Conservation (phyloP, 2,888 invertebrate species). For the Exephanes ischioxanthus region DNA sequence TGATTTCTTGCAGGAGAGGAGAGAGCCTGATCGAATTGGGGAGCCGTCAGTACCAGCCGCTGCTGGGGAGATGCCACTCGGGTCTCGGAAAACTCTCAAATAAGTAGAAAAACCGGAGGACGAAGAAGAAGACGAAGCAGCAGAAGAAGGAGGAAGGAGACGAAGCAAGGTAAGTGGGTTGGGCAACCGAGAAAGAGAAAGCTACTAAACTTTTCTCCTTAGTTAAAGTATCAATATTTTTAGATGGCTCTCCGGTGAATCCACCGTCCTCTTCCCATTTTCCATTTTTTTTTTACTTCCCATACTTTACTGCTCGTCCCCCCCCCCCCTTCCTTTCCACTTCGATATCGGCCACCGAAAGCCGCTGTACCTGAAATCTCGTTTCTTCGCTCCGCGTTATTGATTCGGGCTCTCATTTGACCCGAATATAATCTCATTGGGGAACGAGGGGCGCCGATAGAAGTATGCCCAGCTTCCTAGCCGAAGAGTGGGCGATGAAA, state of each 20-base stretch:
- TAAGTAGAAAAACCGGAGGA: conserved; percentile 38
- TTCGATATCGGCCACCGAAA: conserved; percentile 60
- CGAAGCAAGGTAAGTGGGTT: not conserved
- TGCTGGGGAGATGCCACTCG: conserved; percentile 71
- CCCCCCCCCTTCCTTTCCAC: conserved; percentile 37
- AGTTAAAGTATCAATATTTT: conserved; percentile 83
- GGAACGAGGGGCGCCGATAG: conserved; percentile 3
- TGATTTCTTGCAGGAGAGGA: conserved; percentile 25
- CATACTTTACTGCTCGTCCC: not conserved
- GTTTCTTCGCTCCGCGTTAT: conserved; percentile 74
- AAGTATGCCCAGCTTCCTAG: conserved; percentile 10
- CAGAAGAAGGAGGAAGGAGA: conserved; percentile 5
- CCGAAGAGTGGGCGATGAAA: not conserved
- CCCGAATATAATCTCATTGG: conserved; percentile 61
- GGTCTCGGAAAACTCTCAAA: conserved; percentile 47
- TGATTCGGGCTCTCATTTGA: conserved; percentile 74
- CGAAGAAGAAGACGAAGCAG: conserved; percentile 30
- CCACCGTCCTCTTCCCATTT: conserved; percentile 58
- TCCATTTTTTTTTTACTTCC: not conserved
- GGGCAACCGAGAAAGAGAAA: conserved; percentile 42
- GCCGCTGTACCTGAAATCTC: conserved; percentile 74
- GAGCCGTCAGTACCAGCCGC: conserved; percentile 81
- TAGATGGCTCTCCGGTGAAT: conserved; percentile 74
- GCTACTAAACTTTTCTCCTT: conserved; percentile 80
- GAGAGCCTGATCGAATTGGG: conserved; percentile 78